Conservation (phyloP, 2,113 vertebrate genomes). For the Zosterops japonicus region DNA sequence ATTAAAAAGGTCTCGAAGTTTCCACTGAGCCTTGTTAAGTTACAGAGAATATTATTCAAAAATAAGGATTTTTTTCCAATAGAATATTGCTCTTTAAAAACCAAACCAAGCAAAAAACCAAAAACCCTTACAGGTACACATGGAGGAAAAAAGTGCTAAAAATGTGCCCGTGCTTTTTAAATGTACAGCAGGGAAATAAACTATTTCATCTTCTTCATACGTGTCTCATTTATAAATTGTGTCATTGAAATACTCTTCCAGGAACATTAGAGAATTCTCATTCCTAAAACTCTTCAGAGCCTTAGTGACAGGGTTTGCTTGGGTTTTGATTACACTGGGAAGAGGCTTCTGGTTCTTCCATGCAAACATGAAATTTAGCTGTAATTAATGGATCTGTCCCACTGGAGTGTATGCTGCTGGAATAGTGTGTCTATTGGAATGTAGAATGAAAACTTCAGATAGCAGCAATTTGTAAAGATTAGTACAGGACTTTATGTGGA, state of each 20-base stretch:
- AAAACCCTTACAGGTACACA: fast-evolving
- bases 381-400: background rate
- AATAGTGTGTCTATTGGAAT: background rate
- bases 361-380: background rate
- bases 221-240: background rate
- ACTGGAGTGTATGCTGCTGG: background rate
- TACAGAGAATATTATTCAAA: background rate
- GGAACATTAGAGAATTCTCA: background rate
- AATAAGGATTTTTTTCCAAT: background rate
- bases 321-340: background rate
- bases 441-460: background rate
- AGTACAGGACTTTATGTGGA: background rate
- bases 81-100: background rate
- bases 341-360: background rate
- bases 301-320: background rate
- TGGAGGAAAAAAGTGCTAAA: background rate
- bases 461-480: conserved; percentile 20
- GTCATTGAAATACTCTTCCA: background rate
- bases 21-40: background rate
- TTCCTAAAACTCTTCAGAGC: background rate
- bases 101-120: background rate
- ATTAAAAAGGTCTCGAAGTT: background rate
- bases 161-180: background rate
- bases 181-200: background rate
- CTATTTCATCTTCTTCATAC: background rate